Percentiles rank a stretch among this genome's conserved stretches.
These are phyloP conservation scores for Gambusia yucatana DNA, from an alignment of 2,797 vertebrate genomes.

Conservation along the genomic window DNA sequence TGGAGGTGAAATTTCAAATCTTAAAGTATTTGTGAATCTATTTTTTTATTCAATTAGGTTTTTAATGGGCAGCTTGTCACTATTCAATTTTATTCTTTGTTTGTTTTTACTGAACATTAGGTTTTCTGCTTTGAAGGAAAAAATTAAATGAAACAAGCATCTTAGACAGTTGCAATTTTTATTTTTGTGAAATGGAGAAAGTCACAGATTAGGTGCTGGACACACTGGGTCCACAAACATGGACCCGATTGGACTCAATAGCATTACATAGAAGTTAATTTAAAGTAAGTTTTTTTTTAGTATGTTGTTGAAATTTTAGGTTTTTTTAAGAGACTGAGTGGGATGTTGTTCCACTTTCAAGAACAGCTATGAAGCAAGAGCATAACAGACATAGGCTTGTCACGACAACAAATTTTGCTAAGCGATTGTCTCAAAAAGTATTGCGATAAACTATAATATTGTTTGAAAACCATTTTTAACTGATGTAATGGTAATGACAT, in stretches of 20 bases:
- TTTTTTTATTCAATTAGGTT: not conserved
- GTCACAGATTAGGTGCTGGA: slow-evolving; percentile 19
- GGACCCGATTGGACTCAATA: not conserved
- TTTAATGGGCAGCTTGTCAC: not conserved
- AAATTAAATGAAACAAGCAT: slow-evolving; percentile 5
- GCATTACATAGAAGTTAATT: slow-evolving; percentile 4
- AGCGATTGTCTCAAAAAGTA: too few relatives aligned
- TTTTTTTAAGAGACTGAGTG: not conserved
- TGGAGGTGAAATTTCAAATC: not conserved
- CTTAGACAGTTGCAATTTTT: slow-evolving; percentile 39
- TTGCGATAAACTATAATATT: too few relatives aligned
- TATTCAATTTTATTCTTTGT: not conserved
- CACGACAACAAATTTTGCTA: too few relatives aligned
- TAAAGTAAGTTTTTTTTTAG: slow-evolving; percentile 14
- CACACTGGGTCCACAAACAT: slow-evolving; percentile 8
- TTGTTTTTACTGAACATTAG: not conserved
- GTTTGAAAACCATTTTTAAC: too few relatives aligned
- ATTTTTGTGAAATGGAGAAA: slow-evolving; percentile 35
- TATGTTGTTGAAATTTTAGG: not conserved
- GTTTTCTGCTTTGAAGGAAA: not conserved
- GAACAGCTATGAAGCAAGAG: slow-evolving; percentile 20
- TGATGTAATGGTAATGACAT: too few relatives aligned
- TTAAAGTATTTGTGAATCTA: not conserved
- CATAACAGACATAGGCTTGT: slow-evolving; percentile 30
- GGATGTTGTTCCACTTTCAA: slow-evolving; percentile 5